These are phyloP conservation scores for Sphenodon punctatus DNA, from an alignment of 2,797 vertebrate species.

Conservation along the genomic window DNA sequence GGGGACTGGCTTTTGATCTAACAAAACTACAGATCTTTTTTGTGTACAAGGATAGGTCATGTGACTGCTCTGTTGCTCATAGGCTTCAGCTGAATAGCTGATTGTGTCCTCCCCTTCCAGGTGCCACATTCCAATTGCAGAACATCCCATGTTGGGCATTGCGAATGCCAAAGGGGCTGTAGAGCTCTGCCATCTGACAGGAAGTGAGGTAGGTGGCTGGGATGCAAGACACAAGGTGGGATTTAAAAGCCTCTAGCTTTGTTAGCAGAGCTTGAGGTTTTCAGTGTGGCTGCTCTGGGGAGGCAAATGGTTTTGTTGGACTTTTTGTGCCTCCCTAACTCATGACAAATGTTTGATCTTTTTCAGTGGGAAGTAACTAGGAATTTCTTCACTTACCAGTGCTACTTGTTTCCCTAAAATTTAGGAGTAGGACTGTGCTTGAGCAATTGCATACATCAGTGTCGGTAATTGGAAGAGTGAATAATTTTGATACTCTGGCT, in stretches of 20 bases:
- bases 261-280: background rate
- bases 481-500: too few relatives aligned
- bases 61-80: background rate
- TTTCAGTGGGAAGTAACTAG: too few relatives aligned
- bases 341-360: background rate
- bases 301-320: background rate
- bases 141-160: constrained; percentile 81
- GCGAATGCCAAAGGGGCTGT: constrained; percentile 86
- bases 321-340: background rate
- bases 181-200: constrained; percentile 79
- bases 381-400: too few relatives aligned
- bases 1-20: background rate
- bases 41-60: too few relatives aligned
- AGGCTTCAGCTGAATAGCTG: background rate
- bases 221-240: background rate
- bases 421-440: too few relatives aligned
- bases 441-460: too few relatives aligned
- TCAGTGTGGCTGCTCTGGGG: background rate
- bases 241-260: background rate
- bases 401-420: too few relatives aligned
- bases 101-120: constrained; percentile 63
- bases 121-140: constrained; percentile 87
- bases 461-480: too few relatives aligned
- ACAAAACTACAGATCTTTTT: background rate
- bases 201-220: constrained; percentile 80